Evolutionary conservation across 1,140 invertebrate genomes (phyloP).

Genomic region (Carcinoscorpius rotundicauda): DNA sequence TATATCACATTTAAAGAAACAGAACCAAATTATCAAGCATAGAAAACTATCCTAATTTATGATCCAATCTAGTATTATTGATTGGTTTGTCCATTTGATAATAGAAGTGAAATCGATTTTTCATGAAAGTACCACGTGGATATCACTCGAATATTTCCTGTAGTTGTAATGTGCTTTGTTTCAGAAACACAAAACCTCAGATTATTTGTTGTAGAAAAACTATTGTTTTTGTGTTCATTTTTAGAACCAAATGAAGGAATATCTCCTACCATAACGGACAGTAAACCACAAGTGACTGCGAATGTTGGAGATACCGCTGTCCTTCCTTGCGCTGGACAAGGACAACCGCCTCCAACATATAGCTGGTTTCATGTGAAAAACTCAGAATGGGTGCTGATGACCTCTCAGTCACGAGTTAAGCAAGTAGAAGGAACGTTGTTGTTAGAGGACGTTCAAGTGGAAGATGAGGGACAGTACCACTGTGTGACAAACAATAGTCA

Average conservation of each 20-base stretch:
- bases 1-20: too few relatives aligned
- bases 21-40: too few relatives aligned
- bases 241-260: slow-evolving; percentile 37
- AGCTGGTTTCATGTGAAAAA: slow-evolving; percentile 33
- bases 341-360: slow-evolving; percentile 52
- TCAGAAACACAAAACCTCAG: too few relatives aligned
- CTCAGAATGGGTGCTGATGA: not conserved
- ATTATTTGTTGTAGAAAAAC: too few relatives aligned
- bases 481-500: slow-evolving; percentile 14
- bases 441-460: slow-evolving; percentile 1
- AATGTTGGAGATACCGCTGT: slow-evolving; percentile 30
- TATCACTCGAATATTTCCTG: too few relatives aligned
- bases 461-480: slow-evolving; percentile 7
- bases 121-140: too few relatives aligned
- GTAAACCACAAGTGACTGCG: slow-evolving; percentile 24
- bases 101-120: too few relatives aligned
- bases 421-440: slow-evolving; percentile 5
- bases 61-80: too few relatives aligned
- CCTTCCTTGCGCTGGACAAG: slow-evolving; percentile 65
- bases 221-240: not conserved
- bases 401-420: not conserved
- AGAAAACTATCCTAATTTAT: too few relatives aligned
- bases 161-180: too few relatives aligned
- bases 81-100: too few relatives aligned
- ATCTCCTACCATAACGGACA: slow-evolving; percentile 22